Evolutionary conservation across 2,113 vertebrate species (phyloP).

Genomic region (Sitta europaea): DNA sequence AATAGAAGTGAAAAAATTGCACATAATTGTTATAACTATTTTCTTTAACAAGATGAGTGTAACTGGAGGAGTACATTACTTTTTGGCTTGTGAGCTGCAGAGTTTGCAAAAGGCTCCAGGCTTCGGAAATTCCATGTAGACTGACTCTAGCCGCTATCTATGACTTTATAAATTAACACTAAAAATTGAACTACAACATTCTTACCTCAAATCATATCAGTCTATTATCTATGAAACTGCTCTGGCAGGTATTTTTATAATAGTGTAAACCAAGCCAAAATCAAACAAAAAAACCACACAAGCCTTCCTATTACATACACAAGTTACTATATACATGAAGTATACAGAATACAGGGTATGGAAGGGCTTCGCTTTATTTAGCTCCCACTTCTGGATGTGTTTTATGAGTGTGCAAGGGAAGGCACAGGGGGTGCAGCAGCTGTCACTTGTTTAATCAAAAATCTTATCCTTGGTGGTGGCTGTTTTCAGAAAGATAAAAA

Average conservation of each 20-base stretch:
- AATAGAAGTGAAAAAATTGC: conserved; percentile 58
- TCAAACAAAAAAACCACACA: background rate
- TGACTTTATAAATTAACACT: conserved; percentile 54
- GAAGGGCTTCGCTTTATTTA: background rate
- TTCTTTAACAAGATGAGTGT: conserved; percentile 50
- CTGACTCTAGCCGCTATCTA: background rate
- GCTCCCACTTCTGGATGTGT: background rate
- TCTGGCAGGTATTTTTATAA: background rate
- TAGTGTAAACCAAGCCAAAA: background rate
- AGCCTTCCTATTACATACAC: background rate
- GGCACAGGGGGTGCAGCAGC: background rate
- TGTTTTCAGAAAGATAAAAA: background rate
- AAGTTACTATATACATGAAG: background rate
- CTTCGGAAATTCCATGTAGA: conserved; percentile 44
- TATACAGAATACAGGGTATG: background rate
- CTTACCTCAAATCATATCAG: conserved; percentile 62
- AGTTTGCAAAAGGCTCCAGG: conserved; percentile 47
- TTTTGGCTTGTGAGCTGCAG: conserved; percentile 42
- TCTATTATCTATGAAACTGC: conserved; percentile 27
- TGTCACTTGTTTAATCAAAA: background rate
- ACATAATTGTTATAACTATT: conserved; percentile 61
- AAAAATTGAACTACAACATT: conserved; percentile 57
- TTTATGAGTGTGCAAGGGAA: background rate
- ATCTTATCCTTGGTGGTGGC: background rate
- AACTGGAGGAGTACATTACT: conserved; percentile 36